Evolutionary conservation across 2,797 vertebrate genomes (phyloP).

Genomic region (Micrastur ruficollis): DNA sequence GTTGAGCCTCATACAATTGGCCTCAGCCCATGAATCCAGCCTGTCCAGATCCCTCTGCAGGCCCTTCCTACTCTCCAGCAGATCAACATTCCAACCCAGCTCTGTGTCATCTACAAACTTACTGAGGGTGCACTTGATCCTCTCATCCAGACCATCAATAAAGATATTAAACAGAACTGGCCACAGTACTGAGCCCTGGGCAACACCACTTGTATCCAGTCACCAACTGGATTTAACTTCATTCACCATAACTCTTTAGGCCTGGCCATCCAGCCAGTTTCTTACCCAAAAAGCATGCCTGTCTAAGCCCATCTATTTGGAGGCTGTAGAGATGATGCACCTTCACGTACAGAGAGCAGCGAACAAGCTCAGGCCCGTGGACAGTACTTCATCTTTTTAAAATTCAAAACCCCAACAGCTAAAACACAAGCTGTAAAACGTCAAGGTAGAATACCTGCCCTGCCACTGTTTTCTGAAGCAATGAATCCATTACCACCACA

Average conservation of each 20-base stretch:
- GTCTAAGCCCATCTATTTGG: not conserved
- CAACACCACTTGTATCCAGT: not conserved
- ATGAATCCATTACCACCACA: not conserved
- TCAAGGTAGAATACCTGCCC: not conserved
- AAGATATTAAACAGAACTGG: not conserved
- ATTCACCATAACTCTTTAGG: too few relatives aligned
- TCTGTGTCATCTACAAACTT: not conserved
- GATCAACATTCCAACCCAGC: not conserved
- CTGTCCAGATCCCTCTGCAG: not conserved
- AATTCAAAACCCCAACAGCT: not conserved
- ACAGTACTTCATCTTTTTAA: not conserved
- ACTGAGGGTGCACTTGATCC: not conserved
- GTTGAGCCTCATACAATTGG: not conserved
- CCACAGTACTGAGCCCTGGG: not conserved
- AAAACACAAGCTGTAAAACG: not conserved
- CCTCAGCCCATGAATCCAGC: not conserved
- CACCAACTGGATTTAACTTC: not conserved
- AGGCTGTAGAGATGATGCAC: not conserved
- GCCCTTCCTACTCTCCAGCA: not conserved
- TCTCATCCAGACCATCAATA: not conserved
- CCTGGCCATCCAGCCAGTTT: not conserved
- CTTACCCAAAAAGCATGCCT: not conserved
- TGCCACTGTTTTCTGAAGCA: not conserved
- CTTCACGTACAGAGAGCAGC: not conserved
- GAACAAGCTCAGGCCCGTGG: not conserved